These are phyloP conservation scores for Tupaia chinensis DNA, from an alignment of 2,113 vertebrate genomes.

Conservation along the genomic window DNA sequence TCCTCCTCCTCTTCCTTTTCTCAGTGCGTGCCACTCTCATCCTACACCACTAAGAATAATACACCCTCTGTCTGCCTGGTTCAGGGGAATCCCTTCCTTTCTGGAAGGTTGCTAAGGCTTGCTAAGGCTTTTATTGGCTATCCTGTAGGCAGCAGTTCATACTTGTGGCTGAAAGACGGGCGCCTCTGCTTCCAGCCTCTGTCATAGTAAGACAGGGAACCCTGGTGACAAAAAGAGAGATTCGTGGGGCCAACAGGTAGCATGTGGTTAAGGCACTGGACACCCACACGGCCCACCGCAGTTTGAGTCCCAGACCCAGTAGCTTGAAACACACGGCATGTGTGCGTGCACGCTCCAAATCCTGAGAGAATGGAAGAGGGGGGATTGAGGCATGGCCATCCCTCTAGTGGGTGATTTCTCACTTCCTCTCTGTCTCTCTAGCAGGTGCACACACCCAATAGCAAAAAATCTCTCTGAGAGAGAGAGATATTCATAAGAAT, in stretches of 20 bases:
- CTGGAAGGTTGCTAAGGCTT: neutral
- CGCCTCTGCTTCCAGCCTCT: neutral
- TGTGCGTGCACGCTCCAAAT: no score
- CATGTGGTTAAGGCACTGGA: no score
- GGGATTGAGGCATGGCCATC: no score
- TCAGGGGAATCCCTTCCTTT: neutral
- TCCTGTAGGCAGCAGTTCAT: neutral
- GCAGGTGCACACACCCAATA: no score
- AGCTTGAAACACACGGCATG: no score
- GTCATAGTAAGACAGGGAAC: neutral
- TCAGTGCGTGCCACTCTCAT: neutral
- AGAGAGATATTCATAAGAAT: neutral
- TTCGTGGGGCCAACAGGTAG: no score
- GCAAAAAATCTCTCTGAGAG: no score
- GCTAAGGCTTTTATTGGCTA: neutral
- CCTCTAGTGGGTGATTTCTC: no score
- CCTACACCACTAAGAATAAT: constrained; percentile 26
- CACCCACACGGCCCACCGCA: no score
- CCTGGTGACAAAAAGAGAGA: neutral
- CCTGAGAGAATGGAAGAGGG: no score
- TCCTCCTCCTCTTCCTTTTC: neutral
- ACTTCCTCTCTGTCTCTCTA: no score
- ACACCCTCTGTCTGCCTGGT: neutral
- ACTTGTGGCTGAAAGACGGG: constrained; percentile 22
- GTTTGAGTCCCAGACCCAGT: no score